Conservation (phyloP, 2,797 vertebrate genomes). For the Champsocephalus gunnari region DNA sequence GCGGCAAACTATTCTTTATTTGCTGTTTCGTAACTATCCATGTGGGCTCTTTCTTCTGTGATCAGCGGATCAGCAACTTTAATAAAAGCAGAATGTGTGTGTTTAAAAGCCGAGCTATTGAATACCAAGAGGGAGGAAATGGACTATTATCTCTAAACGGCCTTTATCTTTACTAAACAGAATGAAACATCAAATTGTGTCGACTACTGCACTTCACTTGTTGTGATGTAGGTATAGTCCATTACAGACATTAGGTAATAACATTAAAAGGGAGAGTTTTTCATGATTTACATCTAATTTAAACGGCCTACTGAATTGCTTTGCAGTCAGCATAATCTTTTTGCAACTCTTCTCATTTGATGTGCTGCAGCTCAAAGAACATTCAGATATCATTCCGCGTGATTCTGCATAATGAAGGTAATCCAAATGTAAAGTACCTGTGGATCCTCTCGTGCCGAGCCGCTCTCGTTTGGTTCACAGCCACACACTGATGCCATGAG, state of each 20-base stretch:
- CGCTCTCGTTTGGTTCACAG: neutral
- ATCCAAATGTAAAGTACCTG: slow-evolving; percentile 35
- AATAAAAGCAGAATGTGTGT: slow-evolving; percentile 34
- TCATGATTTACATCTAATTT: slow-evolving; percentile 12
- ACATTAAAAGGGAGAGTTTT: slow-evolving; percentile 23
- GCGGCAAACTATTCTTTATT: slow-evolving; percentile 47
- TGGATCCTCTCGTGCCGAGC: neutral
- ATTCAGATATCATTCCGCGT: slow-evolving; percentile 19
- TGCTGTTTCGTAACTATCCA: slow-evolving; percentile 39
- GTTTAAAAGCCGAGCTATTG: slow-evolving; percentile 38
- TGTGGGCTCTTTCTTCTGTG: slow-evolving; percentile 30
- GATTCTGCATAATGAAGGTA: slow-evolving; percentile 13
- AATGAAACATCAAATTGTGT: neutral
- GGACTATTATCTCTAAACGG: slow-evolving; percentile 10
- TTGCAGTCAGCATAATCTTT: slow-evolving; percentile 21
- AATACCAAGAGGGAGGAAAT: slow-evolving; percentile 1
- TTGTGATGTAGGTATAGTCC: slow-evolving; percentile 43
- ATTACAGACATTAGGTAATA: slow-evolving; percentile 44
- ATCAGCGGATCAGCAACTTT: slow-evolving; percentile 46
- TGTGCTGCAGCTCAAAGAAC: neutral
- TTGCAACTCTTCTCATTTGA: neutral
- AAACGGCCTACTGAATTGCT: slow-evolving; percentile 1
- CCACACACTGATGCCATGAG: neutral
- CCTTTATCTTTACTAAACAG: slow-evolving; percentile 43
- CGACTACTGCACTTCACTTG: slow-evolving; percentile 23